Evolutionary conservation across 2,113 vertebrate species (phyloP), one percentile per base, ranked within the genome.

Genomic region (Cynopterus brachyotis): DNA sequence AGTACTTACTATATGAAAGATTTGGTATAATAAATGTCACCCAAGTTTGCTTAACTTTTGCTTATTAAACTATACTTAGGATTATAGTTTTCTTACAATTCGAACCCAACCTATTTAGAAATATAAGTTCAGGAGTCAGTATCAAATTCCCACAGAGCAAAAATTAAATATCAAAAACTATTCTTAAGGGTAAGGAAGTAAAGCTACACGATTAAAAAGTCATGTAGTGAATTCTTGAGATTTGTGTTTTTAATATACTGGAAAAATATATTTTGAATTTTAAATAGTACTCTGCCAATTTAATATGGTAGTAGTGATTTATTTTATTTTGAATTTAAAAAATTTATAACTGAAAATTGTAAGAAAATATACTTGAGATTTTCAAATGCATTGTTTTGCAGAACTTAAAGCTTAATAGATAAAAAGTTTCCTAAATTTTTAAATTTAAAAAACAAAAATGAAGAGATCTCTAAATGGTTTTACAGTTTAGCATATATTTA

Each of bases 61-160:
- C 60, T 96, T 73, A 93, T 87, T 87, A 94, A 87, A 95, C 40
- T 91, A 80, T 88, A 76, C 20, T 64, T 67, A 86, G 19, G 42
- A 13, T 59, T 64, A 80, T 19, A 78, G 16, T 87, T 88, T 75
- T 82, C 19, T 72, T 57, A 55, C 93, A 67, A 91, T 81, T 93
- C 94, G 35, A 91, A 67, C 6, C 13, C 5, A 87, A 47, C 7
- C 24, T 13, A 45, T 35, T 69, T 64, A 30, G 20, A 88, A 87
- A 35, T 87, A 2, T 12, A 82, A 84, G 5, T 89, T 80, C 37
- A 92, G 22, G 55, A 35, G 10, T 1, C 75, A 88, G 37, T 69
- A 42, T 55, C 24, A 37, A n/a, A 89, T 85, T 92, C 22, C 67
- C 7, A 88, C 4, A 88, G 35, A 59, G 64, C 55, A 5, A 83